Conservation (phyloP, 1,140 invertebrate genomes). For the Riptortus pedestris region DNA sequence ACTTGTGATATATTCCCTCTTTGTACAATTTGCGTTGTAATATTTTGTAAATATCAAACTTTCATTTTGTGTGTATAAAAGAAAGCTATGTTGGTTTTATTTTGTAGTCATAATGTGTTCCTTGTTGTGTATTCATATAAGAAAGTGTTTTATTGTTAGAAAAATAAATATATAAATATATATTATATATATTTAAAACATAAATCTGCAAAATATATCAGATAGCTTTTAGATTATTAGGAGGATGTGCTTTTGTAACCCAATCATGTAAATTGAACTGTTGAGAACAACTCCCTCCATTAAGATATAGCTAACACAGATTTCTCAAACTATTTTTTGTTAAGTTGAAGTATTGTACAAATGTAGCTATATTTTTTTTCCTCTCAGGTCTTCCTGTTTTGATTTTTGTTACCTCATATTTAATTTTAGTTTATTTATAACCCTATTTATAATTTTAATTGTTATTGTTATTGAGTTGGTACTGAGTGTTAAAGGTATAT, state of each 20-base stretch:
- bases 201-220: constrained; percentile 15
- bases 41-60: constrained; percentile 33
- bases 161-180: constrained; percentile 3
- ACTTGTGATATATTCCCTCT: constrained; percentile 26
- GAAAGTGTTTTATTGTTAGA: constrained; percentile 22
- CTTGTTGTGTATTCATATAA: constrained; percentile 21
- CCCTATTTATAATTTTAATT: constrained; percentile 7
- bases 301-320: constrained; percentile 9
- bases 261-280: constrained; percentile 16
- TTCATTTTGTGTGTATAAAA: constrained; percentile 21
- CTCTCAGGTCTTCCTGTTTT: background rate
- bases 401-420: constrained; percentile 15
- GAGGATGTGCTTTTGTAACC: constrained; percentile 17
- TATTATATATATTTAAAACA: constrained; percentile 15
- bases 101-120: constrained; percentile 24
- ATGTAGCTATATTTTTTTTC: background rate
- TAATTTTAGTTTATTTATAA: constrained; percentile 1
- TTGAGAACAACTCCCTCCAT: constrained; percentile 19
- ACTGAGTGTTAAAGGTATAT: constrained; percentile 14
- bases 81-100: constrained; percentile 14
- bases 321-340: background rate
- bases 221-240: constrained; percentile 18
- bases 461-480: constrained; percentile 16
- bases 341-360: background rate
- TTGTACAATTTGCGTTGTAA: constrained; percentile 34